A percentile compares a stretch with the other conserved stretches of the same genome.
Conservation (phyloP, 2,113 vertebrate genomes). For the Empidonax traillii region DNA sequence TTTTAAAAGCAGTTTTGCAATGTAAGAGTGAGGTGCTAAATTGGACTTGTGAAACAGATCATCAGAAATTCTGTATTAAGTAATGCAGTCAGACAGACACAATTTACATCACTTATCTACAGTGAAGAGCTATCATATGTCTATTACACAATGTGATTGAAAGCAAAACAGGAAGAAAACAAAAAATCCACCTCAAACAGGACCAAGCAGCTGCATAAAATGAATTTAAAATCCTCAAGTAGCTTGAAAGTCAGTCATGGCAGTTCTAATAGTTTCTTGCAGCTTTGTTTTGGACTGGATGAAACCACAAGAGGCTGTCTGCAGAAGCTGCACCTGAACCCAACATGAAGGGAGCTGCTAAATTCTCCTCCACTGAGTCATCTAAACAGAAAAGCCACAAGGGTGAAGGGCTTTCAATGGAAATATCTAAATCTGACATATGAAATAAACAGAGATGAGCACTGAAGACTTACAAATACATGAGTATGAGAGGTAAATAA, state of each 20-base stretch:
- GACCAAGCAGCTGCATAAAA: neutral
- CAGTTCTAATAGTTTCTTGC: neutral
- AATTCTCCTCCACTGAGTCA: neutral
- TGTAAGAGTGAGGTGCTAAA: neutral
- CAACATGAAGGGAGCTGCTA: fast-evolving
- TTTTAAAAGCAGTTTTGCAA: neutral
- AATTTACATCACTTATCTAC: neutral
- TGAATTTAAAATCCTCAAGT: neutral
- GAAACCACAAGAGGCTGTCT: fast-evolving
- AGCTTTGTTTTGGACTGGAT: neutral
- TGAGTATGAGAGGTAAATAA: neutral
- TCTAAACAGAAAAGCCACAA: neutral
- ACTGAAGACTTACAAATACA: neutral
- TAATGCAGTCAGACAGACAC: neutral
- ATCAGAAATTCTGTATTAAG: neutral
- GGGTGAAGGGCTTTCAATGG: neutral
- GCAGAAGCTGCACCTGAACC: neutral
- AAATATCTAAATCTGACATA: neutral
- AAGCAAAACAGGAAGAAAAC: neutral
- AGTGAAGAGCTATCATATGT: neutral
- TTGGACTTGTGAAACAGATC: neutral
- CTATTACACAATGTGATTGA: neutral
- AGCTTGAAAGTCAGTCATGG: neutral
- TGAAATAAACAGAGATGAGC: neutral
- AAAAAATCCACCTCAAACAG: neutral